Evolutionary conservation across 2,113 vertebrate species (phyloP), one percentile per base, ranked within the genome.

Genomic region (Felis catus): DNA sequence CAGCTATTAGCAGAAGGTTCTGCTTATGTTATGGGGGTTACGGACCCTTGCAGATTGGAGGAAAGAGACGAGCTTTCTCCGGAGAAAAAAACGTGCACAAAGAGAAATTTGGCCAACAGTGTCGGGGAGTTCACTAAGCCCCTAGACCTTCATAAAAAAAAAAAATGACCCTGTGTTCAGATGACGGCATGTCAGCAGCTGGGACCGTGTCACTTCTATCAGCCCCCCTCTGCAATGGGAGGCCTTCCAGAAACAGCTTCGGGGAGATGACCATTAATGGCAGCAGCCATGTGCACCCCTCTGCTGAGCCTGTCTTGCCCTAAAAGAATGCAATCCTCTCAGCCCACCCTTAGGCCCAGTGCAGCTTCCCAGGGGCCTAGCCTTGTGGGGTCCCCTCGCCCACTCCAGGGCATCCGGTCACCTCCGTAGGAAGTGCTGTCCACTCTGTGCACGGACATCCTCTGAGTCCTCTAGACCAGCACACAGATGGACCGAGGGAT

Each of bases 371-470:
- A 9, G 41, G 61, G 16, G 19, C n/a, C 33, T 31, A 10, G 1
- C 4, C 27, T 51, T 3, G 0, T 58, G 33, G 55, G 70, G 68
- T 11, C 70, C 36, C 39, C 88, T 51, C 10, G 2, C n/a, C 5
- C 18, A 7, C 61, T 9, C 27, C 8, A 16, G 48, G 45, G 25
- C 25, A 14, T 39, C 19, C 33, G 21, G 29, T 79, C 48, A 14
- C 41, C 27, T 58, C 27, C 14, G 6, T 0, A 16, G 4, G n/a
- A 71, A 33, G 16, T 23, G 9, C 7, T 5, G 10, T 45, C 18
- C 48, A 8, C 0, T 18, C 68, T 4, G 61, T 2, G 4, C 4
- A 1, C 5, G 1, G 15, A 51, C 0, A 0, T 1, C 1, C 48
- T 66, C 27, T 0, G 11, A 19, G 11, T n/a, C 21, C 36, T 39